Conservation (phyloP, 2,113 vertebrate genomes). For the Semnornis frantzii region DNA sequence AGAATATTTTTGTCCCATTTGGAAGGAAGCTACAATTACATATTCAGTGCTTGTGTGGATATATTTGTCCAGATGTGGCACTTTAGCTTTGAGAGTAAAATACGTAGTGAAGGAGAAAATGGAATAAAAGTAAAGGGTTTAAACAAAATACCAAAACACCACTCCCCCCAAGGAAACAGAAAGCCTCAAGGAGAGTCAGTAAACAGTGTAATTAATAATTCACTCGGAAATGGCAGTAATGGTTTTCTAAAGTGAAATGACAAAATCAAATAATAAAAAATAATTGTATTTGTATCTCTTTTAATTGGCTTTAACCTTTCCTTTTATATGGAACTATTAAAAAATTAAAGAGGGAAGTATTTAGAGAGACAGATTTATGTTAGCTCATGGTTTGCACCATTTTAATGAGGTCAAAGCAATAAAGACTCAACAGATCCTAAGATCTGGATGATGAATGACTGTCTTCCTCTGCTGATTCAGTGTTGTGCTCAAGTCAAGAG, state of each 20-base stretch:
- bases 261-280: slow-evolving; percentile 70
- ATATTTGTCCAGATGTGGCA: slow-evolving; percentile 16
- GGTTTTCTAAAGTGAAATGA: slow-evolving; percentile 59
- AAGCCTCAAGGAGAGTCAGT: slow-evolving; percentile 46
- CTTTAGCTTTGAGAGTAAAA: slow-evolving; percentile 10
- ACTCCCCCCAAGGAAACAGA: neutral
- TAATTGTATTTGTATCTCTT: slow-evolving; percentile 73
- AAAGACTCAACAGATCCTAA: slow-evolving; percentile 69
- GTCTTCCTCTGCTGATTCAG: slow-evolving; percentile 70
- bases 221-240: slow-evolving; percentile 63
- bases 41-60: neutral
- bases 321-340: slow-evolving; percentile 72
- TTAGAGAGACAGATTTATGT: slow-evolving; percentile 73
- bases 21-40: slow-evolving; percentile 10
- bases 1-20: neutral
- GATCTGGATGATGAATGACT: slow-evolving; percentile 83
- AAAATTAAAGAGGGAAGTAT: slow-evolving; percentile 74
- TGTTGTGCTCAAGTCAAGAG: neutral
- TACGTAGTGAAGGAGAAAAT: slow-evolving; percentile 21
- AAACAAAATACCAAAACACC: neutral
- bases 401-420: slow-evolving; percentile 79
- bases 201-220: slow-evolving; percentile 66
- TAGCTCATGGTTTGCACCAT: slow-evolving; percentile 58
- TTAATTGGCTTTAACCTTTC: slow-evolving; percentile 78
- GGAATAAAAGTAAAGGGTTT: neutral